Evolutionary conservation across 2,113 vertebrate species (phyloP), one percentile per base, ranked within the genome.

Genomic region (Lampris incognitus): DNA sequence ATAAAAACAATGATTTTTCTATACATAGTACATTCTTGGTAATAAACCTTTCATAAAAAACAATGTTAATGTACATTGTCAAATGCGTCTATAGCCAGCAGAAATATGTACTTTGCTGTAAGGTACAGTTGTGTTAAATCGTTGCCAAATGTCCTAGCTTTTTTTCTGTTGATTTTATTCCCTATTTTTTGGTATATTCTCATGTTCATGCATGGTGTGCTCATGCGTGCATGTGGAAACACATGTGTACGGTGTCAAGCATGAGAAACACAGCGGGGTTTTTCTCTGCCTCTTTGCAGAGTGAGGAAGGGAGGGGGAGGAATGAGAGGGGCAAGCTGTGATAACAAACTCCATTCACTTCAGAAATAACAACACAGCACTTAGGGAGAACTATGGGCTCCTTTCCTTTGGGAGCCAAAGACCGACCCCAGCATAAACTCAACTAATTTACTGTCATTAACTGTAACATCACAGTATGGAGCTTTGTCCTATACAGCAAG

Each of bases 311-410:
- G 82, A 59, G 72, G 51, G 37, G 41, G 24, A 57, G 62, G 24
- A 67, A 40, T 38, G 2, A 36, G 4, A 42, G 4, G 56, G 50
- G 6, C 51, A 65, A 90, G 90, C 90, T 92, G 88, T 91, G 82
- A 91, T 88, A 91, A 92, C 90, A 92, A 92, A 90, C 82, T 89
- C 61, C 76, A 77, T 91, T 90, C 76, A 87, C 79, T 91, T 85
- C 68, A 88, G 72, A 85, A 88, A 85, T 75, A 87, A 84, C 83
- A 86, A 76, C 79, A 79, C 68, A 52, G 71, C 83, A 82, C 81
- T 73, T 69, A 74, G 73, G 72, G 63, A 71, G 77, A 76, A 78
- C 69, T 67, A 48, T 52, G 3, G 67, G 59, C 76, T 56, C 61
- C 68, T 73, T 67, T 85, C 82, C 63, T 84, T 66, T 54, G 79